Percentiles rank a stretch among this genome's conserved stretches.
phyloP scores from a whole-genome alignment of 92 coral and sea anemone genomes.

The Actinernus sp. region DNA sequence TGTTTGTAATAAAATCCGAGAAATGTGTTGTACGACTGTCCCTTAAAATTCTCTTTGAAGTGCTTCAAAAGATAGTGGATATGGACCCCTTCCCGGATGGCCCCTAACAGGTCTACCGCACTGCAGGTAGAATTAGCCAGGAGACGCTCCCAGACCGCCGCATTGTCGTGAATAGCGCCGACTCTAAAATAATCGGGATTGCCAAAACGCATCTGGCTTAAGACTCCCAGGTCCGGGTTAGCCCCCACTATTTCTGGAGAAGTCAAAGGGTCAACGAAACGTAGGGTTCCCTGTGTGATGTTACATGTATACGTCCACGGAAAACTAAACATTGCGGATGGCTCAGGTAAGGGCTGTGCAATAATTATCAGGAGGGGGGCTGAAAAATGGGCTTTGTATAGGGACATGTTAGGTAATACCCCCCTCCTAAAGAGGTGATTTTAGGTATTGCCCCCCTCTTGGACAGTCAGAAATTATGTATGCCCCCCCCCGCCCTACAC shows the following conservation, averaged over 20 bases:
- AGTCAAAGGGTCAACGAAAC: conserved; percentile 33
- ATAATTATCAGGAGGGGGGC: too few relatives aligned
- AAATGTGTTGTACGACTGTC: conserved; percentile 22
- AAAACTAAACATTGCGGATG: too few relatives aligned
- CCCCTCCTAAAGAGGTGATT: too few relatives aligned
- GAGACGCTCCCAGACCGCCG: conserved; percentile 15
- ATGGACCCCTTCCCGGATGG: conserved; percentile 3
- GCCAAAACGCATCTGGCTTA: conserved; percentile 21
- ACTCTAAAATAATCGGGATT: conserved; percentile 20
- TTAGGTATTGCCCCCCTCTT: too few relatives aligned
- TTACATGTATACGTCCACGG: too few relatives aligned
- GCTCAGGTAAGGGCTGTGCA: too few relatives aligned
- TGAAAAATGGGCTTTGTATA: too few relatives aligned
- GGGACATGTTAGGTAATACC: too few relatives aligned
- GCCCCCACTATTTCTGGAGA: conserved; percentile 13
- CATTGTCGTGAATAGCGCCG: conserved; percentile 7
- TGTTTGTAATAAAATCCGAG: too few relatives aligned
- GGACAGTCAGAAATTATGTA: too few relatives aligned
- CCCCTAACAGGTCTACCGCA: conserved; percentile 5
- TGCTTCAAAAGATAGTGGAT: conserved; percentile 31
- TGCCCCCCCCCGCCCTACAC: too few relatives aligned
- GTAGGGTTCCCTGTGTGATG: conserved; percentile 21
- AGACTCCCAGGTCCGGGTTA: not conserved
- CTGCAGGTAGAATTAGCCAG: not conserved
- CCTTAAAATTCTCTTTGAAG: conserved; percentile 47